Conservation (phyloP, 2,888 invertebrate species). For the Tetranychus truncatus region DNA sequence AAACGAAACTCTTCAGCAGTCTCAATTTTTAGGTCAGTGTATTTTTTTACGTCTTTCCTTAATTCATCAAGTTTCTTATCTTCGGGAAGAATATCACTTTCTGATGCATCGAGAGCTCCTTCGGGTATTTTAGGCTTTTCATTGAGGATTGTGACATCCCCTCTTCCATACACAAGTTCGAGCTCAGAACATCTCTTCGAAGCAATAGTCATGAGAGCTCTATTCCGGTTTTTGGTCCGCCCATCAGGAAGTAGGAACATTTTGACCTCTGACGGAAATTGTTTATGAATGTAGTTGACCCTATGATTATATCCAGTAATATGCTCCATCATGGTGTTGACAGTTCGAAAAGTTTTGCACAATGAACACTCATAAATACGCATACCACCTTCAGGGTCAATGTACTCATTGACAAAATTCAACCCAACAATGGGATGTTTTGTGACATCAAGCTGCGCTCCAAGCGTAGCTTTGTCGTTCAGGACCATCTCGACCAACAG, state of each 20-base stretch:
- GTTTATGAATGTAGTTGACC: conserved; percentile 15
- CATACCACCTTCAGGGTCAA: conserved; percentile 15
- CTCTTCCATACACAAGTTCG: conserved; percentile 18
- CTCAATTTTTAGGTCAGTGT: conserved; percentile 15
- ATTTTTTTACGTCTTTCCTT: background rate
- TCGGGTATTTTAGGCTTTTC: conserved; percentile 16
- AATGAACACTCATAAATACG: conserved; percentile 17
- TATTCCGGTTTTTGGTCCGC: conserved; percentile 16
- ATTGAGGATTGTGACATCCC: conserved; percentile 6
- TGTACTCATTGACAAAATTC: conserved; percentile 17
- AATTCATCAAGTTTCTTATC: conserved; percentile 10
- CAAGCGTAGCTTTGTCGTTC: conserved; percentile 16
- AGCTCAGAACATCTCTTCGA: conserved; percentile 13
- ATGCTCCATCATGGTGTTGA: conserved; percentile 16
- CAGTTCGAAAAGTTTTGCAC: conserved; percentile 14
- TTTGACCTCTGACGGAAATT: conserved; percentile 15
- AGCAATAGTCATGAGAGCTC: conserved; percentile 16
- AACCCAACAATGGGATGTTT: conserved; percentile 15
- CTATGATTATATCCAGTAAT: conserved; percentile 17
- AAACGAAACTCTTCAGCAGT: conserved; percentile 13
- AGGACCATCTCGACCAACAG: conserved; percentile 16
- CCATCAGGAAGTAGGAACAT: conserved; percentile 17
- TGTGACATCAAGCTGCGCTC: conserved; percentile 13
- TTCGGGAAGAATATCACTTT: conserved; percentile 11
- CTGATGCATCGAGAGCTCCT: conserved; percentile 9